Conservation (phyloP, 2,113 vertebrate species). For the Periophthalmus modestus region DNA sequence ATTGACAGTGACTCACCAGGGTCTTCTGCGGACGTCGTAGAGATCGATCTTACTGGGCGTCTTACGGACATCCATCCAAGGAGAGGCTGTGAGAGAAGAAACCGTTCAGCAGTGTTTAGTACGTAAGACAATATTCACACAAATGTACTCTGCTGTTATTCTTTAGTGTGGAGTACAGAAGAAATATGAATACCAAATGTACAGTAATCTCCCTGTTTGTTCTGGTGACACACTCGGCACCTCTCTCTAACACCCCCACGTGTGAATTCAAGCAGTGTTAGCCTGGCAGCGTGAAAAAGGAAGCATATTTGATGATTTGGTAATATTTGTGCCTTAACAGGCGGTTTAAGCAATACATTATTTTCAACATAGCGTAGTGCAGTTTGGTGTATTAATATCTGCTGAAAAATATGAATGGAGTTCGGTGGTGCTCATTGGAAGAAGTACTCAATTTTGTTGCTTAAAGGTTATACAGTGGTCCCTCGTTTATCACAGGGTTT, state of each 20-base stretch:
- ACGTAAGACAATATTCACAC: too few relatives aligned
- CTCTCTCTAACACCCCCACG: slow-evolving; percentile 2
- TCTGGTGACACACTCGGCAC: slow-evolving; percentile 19
- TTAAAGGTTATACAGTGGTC: too few relatives aligned
- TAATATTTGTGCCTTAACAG: slow-evolving; percentile 14
- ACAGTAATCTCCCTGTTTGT: neutral
- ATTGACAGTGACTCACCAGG: slow-evolving; percentile 83
- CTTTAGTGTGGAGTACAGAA: neutral
- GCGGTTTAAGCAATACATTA: slow-evolving; percentile 25
- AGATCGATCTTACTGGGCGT: slow-evolving; percentile 95
- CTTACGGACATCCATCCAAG: slow-evolving; percentile 94
- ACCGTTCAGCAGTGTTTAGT: neutral
- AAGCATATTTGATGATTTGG: slow-evolving; percentile 1
- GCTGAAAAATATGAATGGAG: neutral
- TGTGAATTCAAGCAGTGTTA: slow-evolving; percentile 18
- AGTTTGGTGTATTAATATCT: neutral
- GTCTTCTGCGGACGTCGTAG: slow-evolving; percentile 95
- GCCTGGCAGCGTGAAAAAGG: neutral
- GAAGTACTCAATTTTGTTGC: too few relatives aligned
- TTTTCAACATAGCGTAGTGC: slow-evolving; percentile 2
- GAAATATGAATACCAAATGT: neutral
- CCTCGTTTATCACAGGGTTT: too few relatives aligned
- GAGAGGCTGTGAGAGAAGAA: slow-evolving; percentile 81
- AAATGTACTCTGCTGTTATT: neutral
- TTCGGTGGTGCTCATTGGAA: too few relatives aligned